These are phyloP conservation scores for Drosophila merina DNA, from an alignment of 2,888 invertebrate species.

Conservation along the genomic window DNA sequence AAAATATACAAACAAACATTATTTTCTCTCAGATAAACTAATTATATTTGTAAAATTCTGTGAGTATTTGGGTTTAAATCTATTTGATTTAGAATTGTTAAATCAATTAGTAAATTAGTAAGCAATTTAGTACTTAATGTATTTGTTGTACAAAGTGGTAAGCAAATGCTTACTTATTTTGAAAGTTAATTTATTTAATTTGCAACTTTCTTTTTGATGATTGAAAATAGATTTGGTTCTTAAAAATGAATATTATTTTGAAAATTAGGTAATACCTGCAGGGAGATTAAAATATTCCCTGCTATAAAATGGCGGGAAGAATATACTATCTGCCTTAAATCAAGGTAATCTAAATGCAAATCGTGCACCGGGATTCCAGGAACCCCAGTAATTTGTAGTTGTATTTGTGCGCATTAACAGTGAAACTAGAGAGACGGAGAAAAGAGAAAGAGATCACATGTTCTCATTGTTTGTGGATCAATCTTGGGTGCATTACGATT, in stretches of 20 bases:
- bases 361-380: slow-evolving; percentile 23
- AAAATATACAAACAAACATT: too few relatives aligned
- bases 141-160: too few relatives aligned
- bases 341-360: slow-evolving; percentile 20
- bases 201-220: too few relatives aligned
- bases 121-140: too few relatives aligned
- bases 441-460: background rate
- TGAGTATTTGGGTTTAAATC: too few relatives aligned
- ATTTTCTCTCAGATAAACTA: too few relatives aligned
- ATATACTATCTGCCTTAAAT: background rate
- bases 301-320: slow-evolving; percentile 6
- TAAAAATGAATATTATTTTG: background rate
- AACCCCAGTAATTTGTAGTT: slow-evolving; percentile 31
- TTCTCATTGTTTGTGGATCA: slow-evolving; percentile 3
- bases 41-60: too few relatives aligned
- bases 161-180: too few relatives aligned
- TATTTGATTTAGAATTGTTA: too few relatives aligned
- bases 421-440: background rate
- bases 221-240: too few relatives aligned
- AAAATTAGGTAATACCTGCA: background rate
- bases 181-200: too few relatives aligned
- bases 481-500: slow-evolving; percentile 54
- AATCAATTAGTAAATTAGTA: too few relatives aligned
- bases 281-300: background rate
- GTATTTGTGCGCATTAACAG: background rate